Base-by-base conservation (phyloP, 1,140 invertebrate species). In the Contarinia nasturtii region DNA sequence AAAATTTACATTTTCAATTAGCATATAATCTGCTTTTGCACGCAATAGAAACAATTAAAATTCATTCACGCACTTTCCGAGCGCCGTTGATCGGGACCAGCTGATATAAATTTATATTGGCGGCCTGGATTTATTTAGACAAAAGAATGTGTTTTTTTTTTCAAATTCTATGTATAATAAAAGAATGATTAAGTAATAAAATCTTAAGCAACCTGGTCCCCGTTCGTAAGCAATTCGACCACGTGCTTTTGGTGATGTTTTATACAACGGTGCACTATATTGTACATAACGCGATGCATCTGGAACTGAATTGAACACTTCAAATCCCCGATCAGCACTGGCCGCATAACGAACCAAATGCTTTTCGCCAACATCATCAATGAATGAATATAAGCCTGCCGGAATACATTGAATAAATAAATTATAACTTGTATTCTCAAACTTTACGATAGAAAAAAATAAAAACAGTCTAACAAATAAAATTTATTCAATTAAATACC, bases 281-380 rank as follows among this genome's bases (percentile, higher is more conserved):
- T 50, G 53, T 8, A 64, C 60, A 18, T 36, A 55, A 2, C 48
- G 48, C 1, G 61, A 59, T 44, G 71, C 74, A 52, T 82, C 79
- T 0, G 79, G 79, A 52, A 74, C 71, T 2, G 76, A 68, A 43
- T 76, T 77, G 43, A 74, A 76, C 1, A 82, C 77, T 55, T 79
- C 75, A 55, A 80, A 82, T 2, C 80, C 80, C 0, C 74, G 79
- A 38, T 75, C 72, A 41, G 77, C 70, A 0, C 78, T 78, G 1
- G 80, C 80, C 18, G 79, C 75, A 61, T 78, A 82, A 7, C 77
- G 71, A 0, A 82, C 78, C 52, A 78, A 76, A 56, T 81, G 78
- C 1, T 73, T 61, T 54, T 80, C 77, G 1, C 80, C 80, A 21
- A 79, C 69, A 50, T 81, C 78, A 52, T 82, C 80, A 15, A 79